Percentiles rank a stretch among this genome's conserved stretches.
Evolutionary conservation across 2,113 vertebrate genomes (phyloP).

Genomic region (Crotophaga sulcirostris): DNA sequence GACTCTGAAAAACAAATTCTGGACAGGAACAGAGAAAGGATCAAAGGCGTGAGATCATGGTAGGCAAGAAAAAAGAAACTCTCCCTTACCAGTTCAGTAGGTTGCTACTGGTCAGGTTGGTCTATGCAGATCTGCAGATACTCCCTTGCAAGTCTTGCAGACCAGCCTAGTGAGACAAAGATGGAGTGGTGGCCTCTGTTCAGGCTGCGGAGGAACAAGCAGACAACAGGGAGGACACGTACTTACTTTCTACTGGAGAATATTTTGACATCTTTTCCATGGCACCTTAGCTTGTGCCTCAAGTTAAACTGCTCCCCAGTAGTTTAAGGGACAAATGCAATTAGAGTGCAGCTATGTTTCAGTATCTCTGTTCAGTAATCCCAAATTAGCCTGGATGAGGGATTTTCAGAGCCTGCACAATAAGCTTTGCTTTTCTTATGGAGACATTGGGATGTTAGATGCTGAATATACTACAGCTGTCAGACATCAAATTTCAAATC

Average conservation of each 20-base stretch:
- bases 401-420: neutral
- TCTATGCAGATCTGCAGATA: neutral
- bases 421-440: neutral
- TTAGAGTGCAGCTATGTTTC: neutral
- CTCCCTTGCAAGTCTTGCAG: neutral
- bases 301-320: neutral
- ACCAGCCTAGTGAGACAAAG: neutral
- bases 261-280: neutral
- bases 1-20: neutral
- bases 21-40: neutral
- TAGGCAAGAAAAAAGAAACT: neutral
- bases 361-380: neutral
- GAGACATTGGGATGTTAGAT: neutral
- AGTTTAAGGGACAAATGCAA: neutral
- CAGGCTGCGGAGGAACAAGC: neutral
- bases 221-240: neutral
- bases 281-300: neutral
- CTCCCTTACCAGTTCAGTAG: neutral
- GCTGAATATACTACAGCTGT: neutral
- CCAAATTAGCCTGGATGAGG: accelerated
- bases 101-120: neutral
- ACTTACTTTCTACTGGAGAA: neutral
- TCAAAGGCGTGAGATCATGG: neutral
- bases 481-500: neutral
- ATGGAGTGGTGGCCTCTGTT: neutral